Evolutionary conservation across 2,888 invertebrate genomes (phyloP), one percentile per base, ranked within the genome.

Genomic region (Eumerus sabulonum): DNA sequence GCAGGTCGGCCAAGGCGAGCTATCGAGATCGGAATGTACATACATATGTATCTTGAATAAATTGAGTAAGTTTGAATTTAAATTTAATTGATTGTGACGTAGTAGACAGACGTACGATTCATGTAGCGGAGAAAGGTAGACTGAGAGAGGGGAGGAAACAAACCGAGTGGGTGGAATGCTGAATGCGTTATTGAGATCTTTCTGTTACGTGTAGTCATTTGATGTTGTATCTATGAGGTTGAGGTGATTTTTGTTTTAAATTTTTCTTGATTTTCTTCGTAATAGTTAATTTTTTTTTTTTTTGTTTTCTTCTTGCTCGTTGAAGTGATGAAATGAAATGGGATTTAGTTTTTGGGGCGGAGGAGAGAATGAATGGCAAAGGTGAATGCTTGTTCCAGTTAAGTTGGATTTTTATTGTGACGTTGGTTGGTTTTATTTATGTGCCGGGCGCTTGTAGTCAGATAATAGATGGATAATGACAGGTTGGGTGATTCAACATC

Each of bases 51-150:
- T 57, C 57, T 63, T 63, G 68, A 76, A 66, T 76, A 59, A 60
- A 48, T 59, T 13, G 27, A 53, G 42, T 48, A 35, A 62, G 62
- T 56, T 72, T 57, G 53, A 54, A 71, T 59, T 64, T 19, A 36
- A 66, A 48, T 73, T 48, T 40, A 56, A 47, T 63, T 64, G 48
- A 27, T 73, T 53, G 59, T 79, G 79, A 79, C 79, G 79, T 79
- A 79, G 62, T 57, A 11, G 14, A 18, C 19, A n/a, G 38, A 3
- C 5, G 7, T 9, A 7, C 9, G 18, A 44, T 35, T n/a, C 16
- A 59, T 36, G 9, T 19, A n/a, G 19, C 9, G 35, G 45, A 36
- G 36, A 50, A 35, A 27, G 40, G 14, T 16, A 44, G 13, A 11
- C 2, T n/a, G 16, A 59, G 16, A 9, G 14, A n/a, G 14, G 9